These are phyloP conservation scores for Eidolon dupreanum DNA, from an alignment of 2,797 vertebrate genomes.

Conservation along the genomic window DNA sequence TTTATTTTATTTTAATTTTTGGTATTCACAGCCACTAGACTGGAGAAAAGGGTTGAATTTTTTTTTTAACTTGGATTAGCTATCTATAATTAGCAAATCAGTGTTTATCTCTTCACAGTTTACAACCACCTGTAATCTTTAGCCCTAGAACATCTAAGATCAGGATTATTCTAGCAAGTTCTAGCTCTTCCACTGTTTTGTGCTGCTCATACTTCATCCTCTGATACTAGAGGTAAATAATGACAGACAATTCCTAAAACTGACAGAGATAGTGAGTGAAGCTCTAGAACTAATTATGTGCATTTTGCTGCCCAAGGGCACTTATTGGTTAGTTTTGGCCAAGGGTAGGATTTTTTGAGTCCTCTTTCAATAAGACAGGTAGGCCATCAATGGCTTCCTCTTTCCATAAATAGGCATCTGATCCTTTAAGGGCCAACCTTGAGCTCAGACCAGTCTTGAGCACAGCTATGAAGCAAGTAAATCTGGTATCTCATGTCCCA, in stretches of 20 bases:
- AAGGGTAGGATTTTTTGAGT: background rate
- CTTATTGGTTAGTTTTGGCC: background rate
- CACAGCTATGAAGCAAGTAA: background rate
- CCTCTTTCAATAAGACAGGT: background rate
- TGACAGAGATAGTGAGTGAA: background rate
- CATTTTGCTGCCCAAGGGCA: background rate
- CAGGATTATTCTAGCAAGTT: background rate
- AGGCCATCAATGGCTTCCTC: background rate
- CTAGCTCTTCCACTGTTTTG: background rate
- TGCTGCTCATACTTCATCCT: background rate
- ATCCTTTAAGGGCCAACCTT: background rate
- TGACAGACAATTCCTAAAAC: background rate
- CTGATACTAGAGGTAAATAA: background rate
- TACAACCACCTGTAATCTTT: background rate
- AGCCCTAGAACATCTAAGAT: background rate
- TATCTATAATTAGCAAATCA: conserved; percentile 11
- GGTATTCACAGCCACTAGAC: background rate
- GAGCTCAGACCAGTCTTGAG: background rate
- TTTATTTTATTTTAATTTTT: background rate
- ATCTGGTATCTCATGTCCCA: background rate
- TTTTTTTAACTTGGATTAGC: background rate
- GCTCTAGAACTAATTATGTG: background rate
- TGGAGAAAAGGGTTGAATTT: background rate
- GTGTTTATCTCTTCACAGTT: background rate
- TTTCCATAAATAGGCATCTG: background rate